phyloP scores from a whole-genome alignment of 2,888 invertebrate species.

The Drosophila flavopinicola region DNA sequence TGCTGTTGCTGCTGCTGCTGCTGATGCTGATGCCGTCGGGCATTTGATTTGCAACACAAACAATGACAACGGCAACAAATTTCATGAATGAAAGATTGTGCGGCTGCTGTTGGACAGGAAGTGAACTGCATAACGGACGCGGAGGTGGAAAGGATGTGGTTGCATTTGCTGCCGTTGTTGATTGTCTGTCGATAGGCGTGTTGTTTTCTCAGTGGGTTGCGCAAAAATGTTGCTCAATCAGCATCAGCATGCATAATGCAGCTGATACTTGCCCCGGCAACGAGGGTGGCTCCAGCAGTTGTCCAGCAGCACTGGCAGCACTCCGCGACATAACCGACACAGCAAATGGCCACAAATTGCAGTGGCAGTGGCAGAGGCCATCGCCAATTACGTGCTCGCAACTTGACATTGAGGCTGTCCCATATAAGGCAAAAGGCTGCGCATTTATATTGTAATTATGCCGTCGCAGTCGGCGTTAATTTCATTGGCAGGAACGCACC shows the following conservation, averaged over 20 bases:
- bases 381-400: conserved; percentile 65
- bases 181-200: conserved; percentile 73
- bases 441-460: conserved; percentile 78
- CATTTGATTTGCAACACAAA: conserved; percentile 81
- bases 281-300: conserved; percentile 78
- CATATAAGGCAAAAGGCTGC: conserved; percentile 53
- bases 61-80: conserved; percentile 81
- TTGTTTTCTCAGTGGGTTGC: conserved; percentile 81
- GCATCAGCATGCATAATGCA: conserved; percentile 78
- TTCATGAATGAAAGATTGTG: conserved; percentile 80
- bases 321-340: background rate
- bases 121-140: conserved; percentile 78
- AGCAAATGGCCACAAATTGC: conserved; percentile 55
- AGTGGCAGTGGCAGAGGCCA: conserved; percentile 50
- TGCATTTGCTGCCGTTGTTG: conserved; percentile 57
- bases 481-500: conserved; percentile 58
- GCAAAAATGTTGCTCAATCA: conserved; percentile 81
- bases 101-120: conserved; percentile 66
- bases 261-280: conserved; percentile 50
- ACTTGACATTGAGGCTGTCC: conserved; percentile 70
- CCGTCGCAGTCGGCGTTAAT: conserved; percentile 72
- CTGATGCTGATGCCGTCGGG: conserved; percentile 61
- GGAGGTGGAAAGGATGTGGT: conserved; percentile 80
- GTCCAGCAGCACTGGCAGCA: too few species aligned
- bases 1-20: conserved; percentile 51